Evolutionary conservation across 2,113 vertebrate species (phyloP).

Genomic region (Vimba vimba): DNA sequence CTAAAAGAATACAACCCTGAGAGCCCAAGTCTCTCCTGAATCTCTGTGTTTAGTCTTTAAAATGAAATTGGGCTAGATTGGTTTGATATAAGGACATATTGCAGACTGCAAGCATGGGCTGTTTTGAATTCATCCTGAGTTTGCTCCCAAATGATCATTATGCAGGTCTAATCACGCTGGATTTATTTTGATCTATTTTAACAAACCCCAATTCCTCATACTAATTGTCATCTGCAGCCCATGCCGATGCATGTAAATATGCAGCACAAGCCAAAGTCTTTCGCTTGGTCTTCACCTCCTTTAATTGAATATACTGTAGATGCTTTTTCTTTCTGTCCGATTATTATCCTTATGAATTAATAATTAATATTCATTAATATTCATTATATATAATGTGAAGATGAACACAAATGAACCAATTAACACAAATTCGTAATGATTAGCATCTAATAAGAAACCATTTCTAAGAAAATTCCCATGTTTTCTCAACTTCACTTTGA

Average conservation of each 20-base stretch:
- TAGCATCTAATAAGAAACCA: too few relatives aligned
- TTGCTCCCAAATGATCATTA: background rate
- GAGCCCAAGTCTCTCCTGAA: constrained; percentile 62
- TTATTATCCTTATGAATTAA: too few relatives aligned
- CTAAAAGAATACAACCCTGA: constrained; percentile 61
- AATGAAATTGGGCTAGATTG: constrained; percentile 46
- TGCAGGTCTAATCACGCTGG: background rate
- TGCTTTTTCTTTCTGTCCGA: too few relatives aligned
- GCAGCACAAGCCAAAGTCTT: background rate
- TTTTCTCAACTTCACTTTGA: too few relatives aligned
- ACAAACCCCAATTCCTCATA: background rate
- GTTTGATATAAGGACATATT: constrained; percentile 15
- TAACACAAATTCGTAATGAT: too few relatives aligned
- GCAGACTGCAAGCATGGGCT: background rate
- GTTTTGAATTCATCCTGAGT: constrained; percentile 15
- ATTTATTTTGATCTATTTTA: background rate
- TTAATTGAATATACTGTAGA: too few relatives aligned
- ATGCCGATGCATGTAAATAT: background rate
- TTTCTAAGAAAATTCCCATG: too few relatives aligned
- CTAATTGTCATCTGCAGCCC: background rate
- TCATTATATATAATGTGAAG: too few relatives aligned
- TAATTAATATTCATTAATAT: too few relatives aligned
- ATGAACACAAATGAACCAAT: too few relatives aligned
- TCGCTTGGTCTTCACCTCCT: background rate
- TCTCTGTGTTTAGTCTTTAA: constrained; percentile 70